Conservation (phyloP, 1,140 invertebrate genomes). For the Drosophila ohnishii region DNA sequence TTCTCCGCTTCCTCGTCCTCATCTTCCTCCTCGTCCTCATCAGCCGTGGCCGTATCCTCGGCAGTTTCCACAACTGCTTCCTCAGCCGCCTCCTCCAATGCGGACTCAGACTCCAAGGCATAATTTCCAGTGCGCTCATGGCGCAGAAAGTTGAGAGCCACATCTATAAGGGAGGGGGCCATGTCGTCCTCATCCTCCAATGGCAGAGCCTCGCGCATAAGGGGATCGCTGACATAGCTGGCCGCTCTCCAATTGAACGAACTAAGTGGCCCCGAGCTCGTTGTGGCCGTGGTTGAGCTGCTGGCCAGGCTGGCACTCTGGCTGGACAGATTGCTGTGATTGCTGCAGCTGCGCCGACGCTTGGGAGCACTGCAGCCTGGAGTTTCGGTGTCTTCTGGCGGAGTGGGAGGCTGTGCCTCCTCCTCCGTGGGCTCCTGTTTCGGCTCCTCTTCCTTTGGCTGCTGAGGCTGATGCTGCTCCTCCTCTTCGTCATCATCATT, state of each 20-base stretch:
- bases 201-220: constrained; percentile 20
- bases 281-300: constrained; percentile 43
- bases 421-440: neutral
- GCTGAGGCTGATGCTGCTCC: neutral
- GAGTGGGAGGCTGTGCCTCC: neutral
- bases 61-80: constrained; percentile 9
- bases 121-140: constrained; percentile 8
- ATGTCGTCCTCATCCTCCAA: constrained; percentile 39
- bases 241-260: constrained; percentile 34
- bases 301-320: constrained; percentile 47
- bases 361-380: constrained; percentile 35
- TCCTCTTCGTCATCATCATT: constrained; percentile 5
- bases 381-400: constrained; percentile 3
- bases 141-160: constrained; percentile 35
- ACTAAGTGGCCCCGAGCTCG: constrained; percentile 26
- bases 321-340: constrained; percentile 51
- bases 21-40: constrained; percentile 25
- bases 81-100: constrained; percentile 39
- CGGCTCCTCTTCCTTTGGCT: neutral
- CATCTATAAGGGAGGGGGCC: constrained; percentile 51
- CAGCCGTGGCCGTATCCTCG: constrained; percentile 36
- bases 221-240: constrained; percentile 16
- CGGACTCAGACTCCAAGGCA: constrained; percentile 12
- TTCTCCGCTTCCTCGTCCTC: constrained; percentile 21
- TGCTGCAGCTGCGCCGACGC: constrained; percentile 46